phyloP scores from a whole-genome alignment of 2,888 invertebrate species.

The Pharmacophagus antenor region DNA sequence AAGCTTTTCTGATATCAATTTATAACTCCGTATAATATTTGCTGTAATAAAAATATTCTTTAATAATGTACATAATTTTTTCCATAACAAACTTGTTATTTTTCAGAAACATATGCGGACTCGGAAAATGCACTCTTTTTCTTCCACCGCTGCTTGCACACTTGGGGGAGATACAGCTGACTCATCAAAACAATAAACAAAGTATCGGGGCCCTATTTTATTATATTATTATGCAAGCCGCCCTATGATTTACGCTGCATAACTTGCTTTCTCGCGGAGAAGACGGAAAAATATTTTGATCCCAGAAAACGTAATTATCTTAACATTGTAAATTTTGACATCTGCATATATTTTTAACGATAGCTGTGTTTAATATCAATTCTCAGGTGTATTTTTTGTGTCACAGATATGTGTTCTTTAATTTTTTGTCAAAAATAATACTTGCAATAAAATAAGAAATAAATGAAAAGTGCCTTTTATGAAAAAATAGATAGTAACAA shows the following conservation, averaged over 20 bases:
- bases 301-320: constrained; percentile 33
- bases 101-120: constrained; percentile 67
- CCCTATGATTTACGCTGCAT: constrained; percentile 78
- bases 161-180: constrained; percentile 65
- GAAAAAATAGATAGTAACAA: too few relatives aligned
- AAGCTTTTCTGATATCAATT: too few relatives aligned
- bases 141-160: constrained; percentile 43
- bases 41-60: not conserved
- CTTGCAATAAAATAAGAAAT: too few relatives aligned
- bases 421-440: too few relatives aligned
- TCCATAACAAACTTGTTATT: constrained; percentile 46
- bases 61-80: too few relatives aligned
- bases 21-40: too few relatives aligned
- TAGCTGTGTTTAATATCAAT: too few relatives aligned
- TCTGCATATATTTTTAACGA: not conserved
- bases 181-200: constrained; percentile 83
- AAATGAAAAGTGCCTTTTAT: too few relatives aligned
- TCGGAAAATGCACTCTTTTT: constrained; percentile 43
- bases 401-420: too few relatives aligned
- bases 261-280: constrained; percentile 48
- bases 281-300: constrained; percentile 31
- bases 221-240: constrained; percentile 77
- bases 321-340: not conserved
- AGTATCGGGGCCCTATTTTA: constrained; percentile 77
- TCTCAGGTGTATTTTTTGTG: too few relatives aligned